Evolutionary conservation across 2,888 invertebrate species (phyloP).

Genomic region (Drosophila macrospina): DNA sequence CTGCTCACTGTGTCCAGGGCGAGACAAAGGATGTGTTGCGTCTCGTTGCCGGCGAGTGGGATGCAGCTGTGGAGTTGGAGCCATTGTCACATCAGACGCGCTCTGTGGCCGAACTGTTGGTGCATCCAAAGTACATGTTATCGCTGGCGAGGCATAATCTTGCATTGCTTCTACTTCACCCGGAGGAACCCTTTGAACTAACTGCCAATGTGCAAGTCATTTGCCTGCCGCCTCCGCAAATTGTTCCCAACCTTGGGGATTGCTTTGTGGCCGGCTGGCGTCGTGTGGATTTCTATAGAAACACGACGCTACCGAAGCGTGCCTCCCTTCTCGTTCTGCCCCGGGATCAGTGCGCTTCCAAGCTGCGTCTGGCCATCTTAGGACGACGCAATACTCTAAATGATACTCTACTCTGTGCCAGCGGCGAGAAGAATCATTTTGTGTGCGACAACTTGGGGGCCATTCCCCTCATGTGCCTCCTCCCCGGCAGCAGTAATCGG

Average conservation of each 20-base stretch:
- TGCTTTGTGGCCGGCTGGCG: constrained; percentile 67
- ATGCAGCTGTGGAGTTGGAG: constrained; percentile 58
- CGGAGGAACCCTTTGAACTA: constrained; percentile 36
- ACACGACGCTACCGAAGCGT: constrained; percentile 51
- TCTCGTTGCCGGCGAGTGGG: constrained; percentile 66
- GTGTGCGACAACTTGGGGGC: constrained; percentile 54
- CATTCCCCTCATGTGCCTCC: constrained; percentile 60
- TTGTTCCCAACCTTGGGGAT: constrained; percentile 60
- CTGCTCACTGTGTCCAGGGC: constrained; percentile 58
- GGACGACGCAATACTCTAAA: constrained; percentile 55
- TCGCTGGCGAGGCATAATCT: constrained; percentile 46
- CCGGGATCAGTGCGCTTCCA: constrained; percentile 58
- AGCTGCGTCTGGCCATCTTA: constrained; percentile 54
- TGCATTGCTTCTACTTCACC: constrained; percentile 48
- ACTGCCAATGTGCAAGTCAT: constrained; percentile 54
- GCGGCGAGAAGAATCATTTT: constrained; percentile 62
- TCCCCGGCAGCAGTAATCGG: constrained; percentile 49
- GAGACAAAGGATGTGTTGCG: constrained; percentile 22
- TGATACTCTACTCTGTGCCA: constrained; percentile 60
- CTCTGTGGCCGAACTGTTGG: constrained; percentile 42
- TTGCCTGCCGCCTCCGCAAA: constrained; percentile 56
- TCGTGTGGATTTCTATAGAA: constrained; percentile 28
- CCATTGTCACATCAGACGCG: constrained; percentile 53
- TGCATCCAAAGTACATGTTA: constrained; percentile 60
- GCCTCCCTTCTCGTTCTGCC: constrained; percentile 59